Percentiles rank a stretch among this genome's conserved stretches.
Conservation (phyloP, 2,113 vertebrate species). For the Caretta caretta region DNA sequence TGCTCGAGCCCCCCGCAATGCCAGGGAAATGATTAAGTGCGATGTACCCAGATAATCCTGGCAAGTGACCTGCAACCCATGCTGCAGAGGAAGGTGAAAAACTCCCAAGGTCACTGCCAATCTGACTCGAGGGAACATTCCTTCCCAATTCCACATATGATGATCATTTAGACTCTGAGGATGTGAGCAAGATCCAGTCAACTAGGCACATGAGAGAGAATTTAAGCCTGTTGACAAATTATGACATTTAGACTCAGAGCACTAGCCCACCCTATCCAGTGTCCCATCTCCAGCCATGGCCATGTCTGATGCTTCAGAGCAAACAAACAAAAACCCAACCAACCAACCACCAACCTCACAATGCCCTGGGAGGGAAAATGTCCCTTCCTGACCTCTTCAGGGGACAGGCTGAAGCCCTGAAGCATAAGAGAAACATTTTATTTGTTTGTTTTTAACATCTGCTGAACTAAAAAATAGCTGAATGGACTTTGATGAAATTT, state of each 20-base stretch:
- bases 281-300: not conserved
- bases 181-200: not conserved
- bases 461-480: not conserved
- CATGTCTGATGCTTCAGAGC: not conserved
- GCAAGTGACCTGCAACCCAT: not conserved
- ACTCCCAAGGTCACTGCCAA: not conserved
- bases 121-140: not conserved
- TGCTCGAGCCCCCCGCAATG: not conserved
- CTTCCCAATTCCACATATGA: not conserved
- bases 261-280: not conserved
- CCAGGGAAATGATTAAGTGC: not conserved
- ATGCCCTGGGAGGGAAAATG: not conserved
- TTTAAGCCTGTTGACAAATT: not conserved
- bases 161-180: not conserved
- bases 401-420: not conserved
- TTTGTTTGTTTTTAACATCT: not conserved
- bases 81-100: not conserved
- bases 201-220: not conserved
- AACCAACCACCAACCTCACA: not conserved
- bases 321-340: not conserved
- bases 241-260: not conserved
- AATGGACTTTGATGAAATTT: conserved; percentile 1
- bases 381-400: not conserved
- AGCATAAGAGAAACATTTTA: not conserved
- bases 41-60: not conserved